Evolutionary conservation across 2,888 invertebrate genomes (phyloP), one percentile per base, ranked within the genome.

Genomic region (Eulithis prunata): DNA sequence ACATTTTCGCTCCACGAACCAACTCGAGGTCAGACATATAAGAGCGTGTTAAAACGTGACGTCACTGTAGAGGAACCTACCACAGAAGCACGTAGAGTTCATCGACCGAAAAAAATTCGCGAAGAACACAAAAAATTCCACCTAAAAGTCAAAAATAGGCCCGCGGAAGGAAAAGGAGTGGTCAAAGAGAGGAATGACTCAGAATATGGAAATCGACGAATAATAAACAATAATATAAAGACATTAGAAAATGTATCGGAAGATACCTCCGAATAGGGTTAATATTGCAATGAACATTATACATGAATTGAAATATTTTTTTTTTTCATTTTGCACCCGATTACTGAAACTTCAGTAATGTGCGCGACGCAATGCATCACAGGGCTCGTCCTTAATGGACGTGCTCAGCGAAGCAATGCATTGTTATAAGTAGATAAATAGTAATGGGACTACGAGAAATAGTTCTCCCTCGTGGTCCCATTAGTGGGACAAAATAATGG

Each of bases 1-100:
- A 91, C 92, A 0, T 92, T 91, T 71, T 91, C 92, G 0, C 76
- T 92, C 2, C 91, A 91, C 75, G 92, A 92, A 71, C 91, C 92
- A 0, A 81, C 86, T 0, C 83, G 92, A 4, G 92, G 90, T 0
- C 92, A 92, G 64, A 92, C 92, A 1, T 92, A 88, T 75, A 92
- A 92, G 75, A 92, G 91, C 71, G 88, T 88, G 1, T 71, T 92
- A 6, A 91, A 90, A 74, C 83, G 92, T 0, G 91, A 91, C 2
- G 62, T 61, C 0, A 59, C 52, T 0, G 85, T 82, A 0, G 86
- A 87, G 2, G 85, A 85, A 0, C 77, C 69, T 1, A 67, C 77
- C 0, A 54, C 54, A 41, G 85, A 84, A 49, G 76, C 74, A 21
- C 54, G 70, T 2, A 78, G 71, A 51, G 32, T 59, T 3, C 86